Conservation (phyloP, 2,888 invertebrate genomes). For the Acanthosepion esculentum region DNA sequence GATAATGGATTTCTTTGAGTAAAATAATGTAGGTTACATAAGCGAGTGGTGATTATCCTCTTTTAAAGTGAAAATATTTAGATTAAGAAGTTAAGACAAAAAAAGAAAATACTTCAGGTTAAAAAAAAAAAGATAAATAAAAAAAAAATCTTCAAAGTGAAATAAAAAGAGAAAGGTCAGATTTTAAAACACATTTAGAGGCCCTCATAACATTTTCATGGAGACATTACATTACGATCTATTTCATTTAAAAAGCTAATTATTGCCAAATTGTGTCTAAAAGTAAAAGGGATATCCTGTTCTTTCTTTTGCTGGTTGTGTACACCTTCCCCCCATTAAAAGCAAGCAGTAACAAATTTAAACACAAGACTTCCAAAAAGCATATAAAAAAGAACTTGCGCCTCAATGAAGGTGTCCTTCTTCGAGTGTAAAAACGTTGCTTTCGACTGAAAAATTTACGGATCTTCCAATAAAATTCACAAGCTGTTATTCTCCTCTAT, state of each 20-base stretch:
- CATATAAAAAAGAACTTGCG: background rate
- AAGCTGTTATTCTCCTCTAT: background rate
- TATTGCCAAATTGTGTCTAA: background rate
- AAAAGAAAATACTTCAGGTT: background rate
- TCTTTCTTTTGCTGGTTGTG: background rate
- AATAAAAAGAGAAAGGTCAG: background rate
- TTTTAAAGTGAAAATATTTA: background rate
- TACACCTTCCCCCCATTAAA: background rate
- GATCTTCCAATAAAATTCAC: no score
- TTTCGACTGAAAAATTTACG: no score
- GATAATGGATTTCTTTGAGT: no score
- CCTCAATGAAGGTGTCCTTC: background rate
- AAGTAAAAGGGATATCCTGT: background rate
- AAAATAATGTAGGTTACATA: no score
- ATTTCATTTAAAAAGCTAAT: background rate
- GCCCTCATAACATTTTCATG: background rate
- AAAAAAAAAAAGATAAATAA: background rate
- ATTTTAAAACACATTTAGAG: background rate
- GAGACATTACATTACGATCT: background rate
- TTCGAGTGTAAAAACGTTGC: background rate
- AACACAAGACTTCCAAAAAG: background rate
- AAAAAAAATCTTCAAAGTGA: no score
- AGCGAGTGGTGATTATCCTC: background rate
- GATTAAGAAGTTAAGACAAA: background rate
- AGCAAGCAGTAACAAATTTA: background rate